Evolutionary conservation across 2,797 vertebrate genomes (phyloP).

Genomic region (Poecilia gillii): DNA sequence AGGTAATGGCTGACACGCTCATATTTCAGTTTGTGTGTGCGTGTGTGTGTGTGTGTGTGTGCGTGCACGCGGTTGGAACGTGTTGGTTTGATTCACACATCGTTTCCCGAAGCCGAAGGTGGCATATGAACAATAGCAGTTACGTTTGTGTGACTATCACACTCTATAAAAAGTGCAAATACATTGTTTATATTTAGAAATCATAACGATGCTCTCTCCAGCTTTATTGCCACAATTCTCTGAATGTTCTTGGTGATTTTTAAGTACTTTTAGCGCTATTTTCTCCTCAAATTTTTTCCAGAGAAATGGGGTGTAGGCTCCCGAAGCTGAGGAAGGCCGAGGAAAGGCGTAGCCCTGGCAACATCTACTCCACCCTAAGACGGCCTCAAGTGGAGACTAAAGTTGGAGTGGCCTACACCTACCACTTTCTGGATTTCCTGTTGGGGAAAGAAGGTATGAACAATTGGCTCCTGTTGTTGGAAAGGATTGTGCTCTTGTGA

Average conservation of each 20-base stretch:
- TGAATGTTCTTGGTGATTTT: conserved; percentile 12
- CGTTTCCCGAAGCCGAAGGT: conserved; percentile 44
- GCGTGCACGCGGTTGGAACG: conserved; percentile 15
- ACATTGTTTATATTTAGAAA: conserved; percentile 68
- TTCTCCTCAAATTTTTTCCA: conserved; percentile 16
- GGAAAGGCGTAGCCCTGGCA: conserved; percentile 88
- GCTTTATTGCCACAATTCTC: conserved; percentile 27
- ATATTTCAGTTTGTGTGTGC: conserved; percentile 47
- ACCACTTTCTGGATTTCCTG: conserved; percentile 93
- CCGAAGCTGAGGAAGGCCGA: conserved; percentile 89
- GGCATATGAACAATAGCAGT: conserved; percentile 32
- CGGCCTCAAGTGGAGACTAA: conserved; percentile 95
- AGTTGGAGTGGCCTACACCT: conserved; percentile 91
- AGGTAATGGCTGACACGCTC: conserved; percentile 70
- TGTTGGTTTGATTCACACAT: conserved; percentile 31
- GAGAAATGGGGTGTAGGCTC: conserved; percentile 91
- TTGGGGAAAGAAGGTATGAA: conserved; percentile 87
- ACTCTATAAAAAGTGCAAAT: conserved; percentile 56
- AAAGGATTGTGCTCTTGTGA: conserved; percentile 10
- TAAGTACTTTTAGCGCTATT: neutral
- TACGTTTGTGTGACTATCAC: conserved; percentile 34
- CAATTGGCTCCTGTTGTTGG: neutral
- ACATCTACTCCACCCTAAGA: conserved; percentile 94
- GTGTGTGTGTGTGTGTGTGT: conserved; percentile 24
- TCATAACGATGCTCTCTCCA: conserved; percentile 44